phyloP scores from a whole-genome alignment of 1,140 invertebrate genomes.

The Zophobas morio region DNA sequence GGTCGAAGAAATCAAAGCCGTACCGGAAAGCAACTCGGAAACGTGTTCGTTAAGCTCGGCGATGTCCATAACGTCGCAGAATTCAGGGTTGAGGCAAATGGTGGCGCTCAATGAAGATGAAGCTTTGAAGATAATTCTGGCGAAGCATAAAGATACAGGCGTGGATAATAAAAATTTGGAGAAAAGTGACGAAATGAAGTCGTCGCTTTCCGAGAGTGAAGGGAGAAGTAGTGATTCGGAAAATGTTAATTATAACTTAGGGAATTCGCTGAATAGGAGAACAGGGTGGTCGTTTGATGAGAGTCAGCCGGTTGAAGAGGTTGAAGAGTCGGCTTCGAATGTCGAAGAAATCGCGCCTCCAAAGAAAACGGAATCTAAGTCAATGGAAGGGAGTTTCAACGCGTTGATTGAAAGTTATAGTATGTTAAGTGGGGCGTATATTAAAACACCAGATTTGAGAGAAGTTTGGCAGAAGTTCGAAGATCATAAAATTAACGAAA shows the following conservation, averaged over 20 bases:
- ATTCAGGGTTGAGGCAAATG: conserved; percentile 69
- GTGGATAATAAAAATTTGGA: conserved; percentile 32
- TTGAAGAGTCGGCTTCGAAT: conserved; percentile 33
- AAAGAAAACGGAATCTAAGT: conserved; percentile 61
- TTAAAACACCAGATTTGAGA: conserved; percentile 73
- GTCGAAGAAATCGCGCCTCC: conserved; percentile 6
- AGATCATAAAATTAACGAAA: conserved; percentile 48
- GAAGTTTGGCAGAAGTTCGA: conserved; percentile 70
- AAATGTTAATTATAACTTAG: conserved; percentile 64
- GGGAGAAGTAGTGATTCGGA: conserved; percentile 56
- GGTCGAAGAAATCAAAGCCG: conserved; percentile 53
- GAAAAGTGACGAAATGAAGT: conserved; percentile 47
- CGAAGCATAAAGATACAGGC: conserved; percentile 61
- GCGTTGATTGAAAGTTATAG: conserved; percentile 72
- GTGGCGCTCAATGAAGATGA: conserved; percentile 75
- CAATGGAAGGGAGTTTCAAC: conserved; percentile 69
- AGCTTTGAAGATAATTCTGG: conserved; percentile 77
- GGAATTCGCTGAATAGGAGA: conserved; percentile 78
- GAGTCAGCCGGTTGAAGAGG: conserved; percentile 62
- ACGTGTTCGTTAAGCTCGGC: conserved; percentile 62
- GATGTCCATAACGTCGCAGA: conserved; percentile 64
- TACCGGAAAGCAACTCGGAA: conserved; percentile 61
- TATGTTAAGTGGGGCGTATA: conserved; percentile 68
- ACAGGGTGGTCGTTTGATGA: conserved; percentile 81
- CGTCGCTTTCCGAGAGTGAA: conserved; percentile 46